Conservation (phyloP, 2,888 invertebrate species). For the Heliconius ethilla region DNA sequence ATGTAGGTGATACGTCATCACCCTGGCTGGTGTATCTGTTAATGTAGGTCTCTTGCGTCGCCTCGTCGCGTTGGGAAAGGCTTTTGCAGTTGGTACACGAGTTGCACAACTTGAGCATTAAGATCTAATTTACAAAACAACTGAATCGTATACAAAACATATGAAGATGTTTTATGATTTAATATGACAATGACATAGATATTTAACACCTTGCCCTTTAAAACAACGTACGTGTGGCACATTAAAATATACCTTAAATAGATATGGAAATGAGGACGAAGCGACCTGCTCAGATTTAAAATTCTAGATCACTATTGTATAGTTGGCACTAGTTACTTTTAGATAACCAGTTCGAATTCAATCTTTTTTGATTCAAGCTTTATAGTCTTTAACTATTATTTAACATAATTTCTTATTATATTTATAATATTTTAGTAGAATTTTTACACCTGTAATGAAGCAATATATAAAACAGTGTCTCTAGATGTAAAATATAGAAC, state of each 20-base stretch:
- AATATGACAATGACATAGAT: too few species aligned
- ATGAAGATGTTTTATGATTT: neutral
- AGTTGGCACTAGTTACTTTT: neutral
- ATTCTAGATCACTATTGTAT: neutral
- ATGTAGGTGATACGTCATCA: neutral
- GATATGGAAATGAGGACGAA: slow-evolving; percentile 2
- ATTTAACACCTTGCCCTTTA: too few species aligned
- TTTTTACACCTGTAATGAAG: too few species aligned
- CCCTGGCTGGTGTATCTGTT: slow-evolving; percentile 9
- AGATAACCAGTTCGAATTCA: neutral
- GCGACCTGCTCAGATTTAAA: neutral
- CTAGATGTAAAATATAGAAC: too few species aligned
- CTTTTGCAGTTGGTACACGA: slow-evolving; percentile 15
- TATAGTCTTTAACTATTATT: too few species aligned
- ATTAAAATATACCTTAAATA: too few species aligned
- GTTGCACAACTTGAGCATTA: slow-evolving; percentile 20
- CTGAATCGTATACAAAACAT: neutral
- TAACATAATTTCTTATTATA: too few species aligned
- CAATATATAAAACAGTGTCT: too few species aligned
- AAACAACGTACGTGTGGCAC: too few species aligned
- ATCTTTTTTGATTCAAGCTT: too few species aligned
- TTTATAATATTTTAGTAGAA: too few species aligned
- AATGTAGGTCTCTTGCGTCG: neutral
- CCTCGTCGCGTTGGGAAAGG: slow-evolving; percentile 20
- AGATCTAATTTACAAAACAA: slow-evolving; percentile 21